phyloP scores from a whole-genome alignment of 2,797 vertebrate species.

The Oryzias sinensis region DNA sequence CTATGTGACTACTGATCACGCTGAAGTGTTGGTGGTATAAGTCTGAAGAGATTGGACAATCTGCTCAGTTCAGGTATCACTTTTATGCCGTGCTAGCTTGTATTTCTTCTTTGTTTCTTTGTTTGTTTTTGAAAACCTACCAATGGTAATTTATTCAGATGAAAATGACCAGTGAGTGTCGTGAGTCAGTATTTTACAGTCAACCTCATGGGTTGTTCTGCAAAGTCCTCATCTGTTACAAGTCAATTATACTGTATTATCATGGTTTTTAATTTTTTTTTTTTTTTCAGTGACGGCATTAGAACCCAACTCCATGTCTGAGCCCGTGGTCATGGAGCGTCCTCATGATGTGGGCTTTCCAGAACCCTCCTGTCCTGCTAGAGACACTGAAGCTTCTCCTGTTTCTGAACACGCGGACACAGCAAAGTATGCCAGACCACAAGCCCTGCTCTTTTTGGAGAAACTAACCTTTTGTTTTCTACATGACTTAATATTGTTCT shows the following conservation, averaged over 20 bases:
- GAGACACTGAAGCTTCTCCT: slow-evolving; percentile 51
- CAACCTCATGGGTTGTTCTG: no score
- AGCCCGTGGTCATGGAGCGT: slow-evolving; percentile 60
- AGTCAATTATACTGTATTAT: not conserved
- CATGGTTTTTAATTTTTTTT: not conserved
- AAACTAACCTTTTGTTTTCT: no score
- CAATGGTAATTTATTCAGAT: no score
- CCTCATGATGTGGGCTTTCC: slow-evolving; percentile 37
- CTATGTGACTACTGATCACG: slow-evolving; percentile 24
- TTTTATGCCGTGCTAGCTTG: no score
- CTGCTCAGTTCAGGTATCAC: no score
- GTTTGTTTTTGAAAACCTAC: no score
- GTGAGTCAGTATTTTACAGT: no score
- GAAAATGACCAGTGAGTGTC: no score
- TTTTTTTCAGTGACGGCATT: slow-evolving; percentile 70
- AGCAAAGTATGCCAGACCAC: slow-evolving; percentile 60
- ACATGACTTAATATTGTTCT: no score
- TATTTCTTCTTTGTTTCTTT: no score
- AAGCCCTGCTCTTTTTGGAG: slow-evolving; percentile 1
- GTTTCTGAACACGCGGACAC: slow-evolving; percentile 49
- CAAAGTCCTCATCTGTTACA: no score
- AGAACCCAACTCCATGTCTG: slow-evolving; percentile 66
- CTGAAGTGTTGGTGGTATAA: slow-evolving; percentile 7
- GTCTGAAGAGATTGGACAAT: not conserved
- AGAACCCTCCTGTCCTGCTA: slow-evolving; percentile 50